Percentiles rank a stretch among this genome's conserved stretches.
Evolutionary conservation across 30 jellyfish, hydroid and myxozoan species (phyloP).

Genomic region (Aurelia coerulea): DNA sequence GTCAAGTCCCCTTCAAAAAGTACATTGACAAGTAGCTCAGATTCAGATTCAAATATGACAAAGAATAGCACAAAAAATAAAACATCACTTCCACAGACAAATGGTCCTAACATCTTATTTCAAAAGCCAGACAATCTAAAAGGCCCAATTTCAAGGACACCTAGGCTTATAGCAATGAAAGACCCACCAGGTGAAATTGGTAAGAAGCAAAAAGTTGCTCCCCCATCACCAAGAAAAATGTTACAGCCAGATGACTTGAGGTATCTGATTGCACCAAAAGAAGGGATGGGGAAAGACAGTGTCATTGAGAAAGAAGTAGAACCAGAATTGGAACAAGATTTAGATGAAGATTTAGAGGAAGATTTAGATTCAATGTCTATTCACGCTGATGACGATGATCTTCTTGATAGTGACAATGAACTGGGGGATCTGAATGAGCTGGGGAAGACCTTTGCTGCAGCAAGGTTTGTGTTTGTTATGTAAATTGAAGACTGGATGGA

Average conservation of each 20-base stretch:
- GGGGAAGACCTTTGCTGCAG: slow-evolving; percentile 44
- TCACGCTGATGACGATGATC: slow-evolving; percentile 78
- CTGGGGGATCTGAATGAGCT: slow-evolving; percentile 36
- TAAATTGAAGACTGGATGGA: too few species aligned
- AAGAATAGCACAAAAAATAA: not conserved
- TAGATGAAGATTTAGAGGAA: slow-evolving; percentile 40
- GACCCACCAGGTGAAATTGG: too few species aligned
- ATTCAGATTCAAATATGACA: too few species aligned
- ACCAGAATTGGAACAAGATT: not conserved
- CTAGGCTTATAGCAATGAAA: too few species aligned
- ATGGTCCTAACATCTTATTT: too few species aligned
- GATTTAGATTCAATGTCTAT: slow-evolving; percentile 68
- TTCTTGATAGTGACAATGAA: slow-evolving; percentile 25
- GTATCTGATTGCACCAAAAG: not conserved
- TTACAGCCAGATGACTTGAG: slow-evolving; percentile 20
- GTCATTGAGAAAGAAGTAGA: not conserved
- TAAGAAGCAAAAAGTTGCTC: too few species aligned
- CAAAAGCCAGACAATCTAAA: too few species aligned
- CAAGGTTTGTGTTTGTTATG: not conserved
- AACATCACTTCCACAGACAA: not conserved
- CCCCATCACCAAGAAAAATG: slow-evolving; percentile 5
- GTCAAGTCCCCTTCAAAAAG: not conserved
- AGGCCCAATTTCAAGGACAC: too few species aligned
- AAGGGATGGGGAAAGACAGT: not conserved
- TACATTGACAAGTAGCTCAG: too few species aligned